Percentiles rank a stretch among this genome's conserved stretches.
phyloP scores from a whole-genome alignment of 1,140 invertebrate species.

The Xylocopa sonorina region DNA sequence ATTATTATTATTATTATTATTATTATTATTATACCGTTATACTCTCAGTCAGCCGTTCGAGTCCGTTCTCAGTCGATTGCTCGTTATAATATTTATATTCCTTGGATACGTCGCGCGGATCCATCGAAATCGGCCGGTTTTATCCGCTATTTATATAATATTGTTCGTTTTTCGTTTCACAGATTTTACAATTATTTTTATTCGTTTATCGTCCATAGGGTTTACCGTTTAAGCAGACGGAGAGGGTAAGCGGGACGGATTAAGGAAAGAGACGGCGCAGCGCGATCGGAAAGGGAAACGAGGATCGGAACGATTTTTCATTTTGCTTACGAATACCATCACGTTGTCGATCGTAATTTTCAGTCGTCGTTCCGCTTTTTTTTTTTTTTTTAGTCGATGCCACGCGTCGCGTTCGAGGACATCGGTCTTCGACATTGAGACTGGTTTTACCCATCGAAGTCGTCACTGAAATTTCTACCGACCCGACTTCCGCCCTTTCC shows the following conservation, averaged over 20 bases:
- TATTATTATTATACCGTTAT: conserved; percentile 11
- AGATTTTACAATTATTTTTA: conserved; percentile 55
- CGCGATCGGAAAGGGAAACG: no score
- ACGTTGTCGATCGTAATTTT: no score
- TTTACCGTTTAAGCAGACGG: neutral
- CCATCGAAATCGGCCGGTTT: conserved; percentile 28
- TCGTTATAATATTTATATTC: conserved; percentile 7
- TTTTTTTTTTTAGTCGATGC: no score
- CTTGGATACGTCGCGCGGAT: neutral
- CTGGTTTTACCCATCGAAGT: conserved; percentile 32
- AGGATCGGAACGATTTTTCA: no score
- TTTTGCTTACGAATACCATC: no score
- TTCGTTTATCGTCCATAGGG: conserved; percentile 20
- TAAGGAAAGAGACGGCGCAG: neutral
- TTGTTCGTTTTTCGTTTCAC: conserved; percentile 35
- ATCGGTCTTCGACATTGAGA: neutral
- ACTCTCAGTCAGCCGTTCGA: conserved; percentile 16
- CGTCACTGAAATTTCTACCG: conserved; percentile 35
- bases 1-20: conserved; percentile 25
- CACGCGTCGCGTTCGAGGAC: neutral
- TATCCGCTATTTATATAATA: conserved; percentile 29
- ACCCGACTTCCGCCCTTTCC: conserved; percentile 41
- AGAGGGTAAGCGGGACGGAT: neutral
- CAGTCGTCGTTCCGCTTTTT: neutral
- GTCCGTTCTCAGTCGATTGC: conserved; percentile 34